Evolutionary conservation across 1,140 invertebrate genomes (phyloP).

Genomic region (Drosophila ercepeae): DNA sequence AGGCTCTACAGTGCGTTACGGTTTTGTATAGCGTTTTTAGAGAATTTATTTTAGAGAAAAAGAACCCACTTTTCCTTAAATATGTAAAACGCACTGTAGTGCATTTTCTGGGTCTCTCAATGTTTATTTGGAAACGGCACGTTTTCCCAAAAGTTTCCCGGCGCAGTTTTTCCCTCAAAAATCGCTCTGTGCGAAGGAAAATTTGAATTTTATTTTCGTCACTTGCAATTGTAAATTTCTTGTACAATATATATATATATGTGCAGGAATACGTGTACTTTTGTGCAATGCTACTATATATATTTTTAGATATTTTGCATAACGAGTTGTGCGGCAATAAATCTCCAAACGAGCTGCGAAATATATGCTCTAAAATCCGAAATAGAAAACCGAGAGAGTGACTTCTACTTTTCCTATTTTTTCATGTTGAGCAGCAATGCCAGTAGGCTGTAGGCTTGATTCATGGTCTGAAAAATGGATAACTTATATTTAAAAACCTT

Average conservation of each 20-base stretch:
- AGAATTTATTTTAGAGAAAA: neutral
- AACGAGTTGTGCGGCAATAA: constrained; percentile 44
- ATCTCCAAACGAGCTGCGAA: constrained; percentile 53
- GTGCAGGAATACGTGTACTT: constrained; percentile 19
- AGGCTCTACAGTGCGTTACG: neutral
- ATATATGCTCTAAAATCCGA: constrained; percentile 27
- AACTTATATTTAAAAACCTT: neutral
- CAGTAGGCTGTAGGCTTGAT: constrained; percentile 67
- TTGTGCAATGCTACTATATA: constrained; percentile 36
- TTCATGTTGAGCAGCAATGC: constrained; percentile 65
- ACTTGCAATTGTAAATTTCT: constrained; percentile 45
- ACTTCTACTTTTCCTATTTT: constrained; percentile 14
- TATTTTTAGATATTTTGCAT: constrained; percentile 58
- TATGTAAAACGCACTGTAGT: neutral
- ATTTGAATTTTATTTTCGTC: constrained; percentile 49
- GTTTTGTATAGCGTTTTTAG: neutral
- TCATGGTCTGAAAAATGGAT: constrained; percentile 55
- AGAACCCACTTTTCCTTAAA: neutral
- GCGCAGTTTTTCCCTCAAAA: constrained; percentile 9
- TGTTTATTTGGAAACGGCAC: constrained; percentile 27
- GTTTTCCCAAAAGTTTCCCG: constrained; percentile 1
- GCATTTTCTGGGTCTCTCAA: neutral
- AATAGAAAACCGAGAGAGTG: constrained; percentile 19
- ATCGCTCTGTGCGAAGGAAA: constrained; percentile 4
- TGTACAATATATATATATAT: constrained; percentile 31